Percentiles rank a stretch among this genome's conserved stretches.
Conservation (phyloP, 2,113 vertebrate genomes). For the Columba livia region DNA sequence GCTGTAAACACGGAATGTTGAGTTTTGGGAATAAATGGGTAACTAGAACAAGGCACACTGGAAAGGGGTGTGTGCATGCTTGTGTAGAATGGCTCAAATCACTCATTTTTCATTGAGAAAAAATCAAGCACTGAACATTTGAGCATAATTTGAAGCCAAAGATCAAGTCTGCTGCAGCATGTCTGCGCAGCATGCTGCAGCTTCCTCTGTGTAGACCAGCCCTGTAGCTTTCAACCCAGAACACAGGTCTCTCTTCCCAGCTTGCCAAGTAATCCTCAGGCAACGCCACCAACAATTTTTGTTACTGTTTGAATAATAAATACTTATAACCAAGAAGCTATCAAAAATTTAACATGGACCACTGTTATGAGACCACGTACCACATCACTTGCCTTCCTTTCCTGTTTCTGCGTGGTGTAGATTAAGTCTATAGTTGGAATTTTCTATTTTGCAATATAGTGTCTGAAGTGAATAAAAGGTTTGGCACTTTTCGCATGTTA, state of each 20-base stretch:
- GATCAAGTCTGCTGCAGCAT: background rate
- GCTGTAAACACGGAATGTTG: background rate
- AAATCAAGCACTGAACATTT: background rate
- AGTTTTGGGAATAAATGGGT: background rate
- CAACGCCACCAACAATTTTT: background rate
- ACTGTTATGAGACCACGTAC: background rate
- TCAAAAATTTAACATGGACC: background rate
- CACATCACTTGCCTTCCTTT: background rate
- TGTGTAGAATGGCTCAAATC: background rate
- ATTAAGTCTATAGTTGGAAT: background rate
- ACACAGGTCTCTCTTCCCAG: background rate
- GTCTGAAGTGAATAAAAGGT: constrained; percentile 53
- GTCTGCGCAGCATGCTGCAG: background rate
- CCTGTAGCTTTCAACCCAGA: background rate
- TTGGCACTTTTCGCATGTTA: constrained; percentile 41
- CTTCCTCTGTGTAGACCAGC: background rate
- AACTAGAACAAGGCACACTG: background rate
- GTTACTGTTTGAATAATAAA: background rate
- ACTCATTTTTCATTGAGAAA: background rate
- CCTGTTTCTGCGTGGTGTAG: background rate
- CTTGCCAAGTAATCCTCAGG: background rate
- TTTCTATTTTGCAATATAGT: background rate
- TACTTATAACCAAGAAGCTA: background rate
- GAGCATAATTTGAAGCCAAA: background rate
- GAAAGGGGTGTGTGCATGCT: fast-evolving